Evolutionary conservation across 2,113 vertebrate species (phyloP), one percentile per base, ranked within the genome.

Genomic region (Pedetes capensis): DNA sequence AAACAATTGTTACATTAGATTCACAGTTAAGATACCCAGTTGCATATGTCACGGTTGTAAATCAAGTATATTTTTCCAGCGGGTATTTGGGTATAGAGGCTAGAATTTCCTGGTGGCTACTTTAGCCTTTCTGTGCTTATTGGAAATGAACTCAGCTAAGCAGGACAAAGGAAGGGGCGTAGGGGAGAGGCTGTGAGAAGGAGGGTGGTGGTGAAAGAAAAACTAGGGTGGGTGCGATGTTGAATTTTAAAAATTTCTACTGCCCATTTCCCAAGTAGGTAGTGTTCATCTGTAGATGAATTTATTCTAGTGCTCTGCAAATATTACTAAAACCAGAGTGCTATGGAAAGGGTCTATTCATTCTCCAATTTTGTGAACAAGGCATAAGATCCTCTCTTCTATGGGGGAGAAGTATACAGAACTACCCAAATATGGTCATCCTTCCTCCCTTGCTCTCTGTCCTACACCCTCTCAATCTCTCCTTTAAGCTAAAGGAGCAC

Each of bases 101-200:
- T 89, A 66, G 29, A 81, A 55, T 91, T 96, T 97, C 51, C 91
- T 84, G 44, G 32, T 63, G 92, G 71, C 61, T 53, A 93, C 34
- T 96, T 96, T 78, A 89, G 91, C 93, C 96, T 95, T 90, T 66
- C 81, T 84, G 29, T 61, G 87, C 51, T 95, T 69, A 32, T 57
- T 23, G 61, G 66, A 94, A 95, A 64, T 69, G n/a, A 87, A 61
- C 27, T 95, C 76, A 85, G 87, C 39, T 72, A 89, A 78, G 69
- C 87, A 91, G 75, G 76, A 85, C n/a, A 83, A 47, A 25, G 18
- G 49, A 32, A 59, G 9, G 59, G 17, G 27, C 4, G 42, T 0
- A 34, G 20, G 23, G 17, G 8, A 20, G 10, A 6, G 83, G 64
- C 42, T 12, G 39, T 11, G 2, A 32, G 66, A n/a, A 34, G 6